Evolutionary conservation across 2,797 vertebrate genomes (phyloP).

Genomic region (Siniperca obscura): DNA sequence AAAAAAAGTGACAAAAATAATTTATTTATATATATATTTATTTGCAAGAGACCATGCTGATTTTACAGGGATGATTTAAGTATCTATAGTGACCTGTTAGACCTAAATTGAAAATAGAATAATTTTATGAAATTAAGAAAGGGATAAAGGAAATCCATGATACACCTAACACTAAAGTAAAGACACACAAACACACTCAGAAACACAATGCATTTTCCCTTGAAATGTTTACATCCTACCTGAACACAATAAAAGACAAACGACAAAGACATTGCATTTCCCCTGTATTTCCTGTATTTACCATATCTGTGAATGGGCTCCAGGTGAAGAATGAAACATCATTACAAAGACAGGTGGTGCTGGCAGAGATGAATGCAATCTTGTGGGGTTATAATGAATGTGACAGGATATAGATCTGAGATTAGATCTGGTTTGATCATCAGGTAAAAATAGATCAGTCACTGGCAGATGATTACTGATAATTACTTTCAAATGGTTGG

Average conservation of each 20-base stretch:
- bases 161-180: background rate
- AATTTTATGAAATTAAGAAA: conserved; percentile 6
- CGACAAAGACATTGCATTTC: background rate
- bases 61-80: background rate
- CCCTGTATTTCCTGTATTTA: conserved; percentile 53
- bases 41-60: background rate
- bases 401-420: conserved; percentile 83
- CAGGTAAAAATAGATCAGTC: conserved; percentile 87
- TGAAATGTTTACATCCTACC: conserved; percentile 14
- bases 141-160: background rate
- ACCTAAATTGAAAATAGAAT: background rate
- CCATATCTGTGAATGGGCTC: conserved; percentile 51
- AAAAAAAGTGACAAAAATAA: background rate
- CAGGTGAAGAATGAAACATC: conserved; percentile 64
- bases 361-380: conserved; percentile 82
- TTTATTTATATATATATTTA: background rate
- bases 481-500: conserved; percentile 81
- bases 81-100: background rate
- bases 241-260: background rate
- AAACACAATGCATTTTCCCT: background rate
- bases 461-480: conserved; percentile 82
- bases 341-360: conserved; percentile 62
- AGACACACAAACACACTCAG: background rate
- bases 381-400: conserved; percentile 79
- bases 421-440: conserved; percentile 83